These are phyloP conservation scores for Drosophila antonietae DNA, from an alignment of 2,888 invertebrate species.

Conservation along the genomic window DNA sequence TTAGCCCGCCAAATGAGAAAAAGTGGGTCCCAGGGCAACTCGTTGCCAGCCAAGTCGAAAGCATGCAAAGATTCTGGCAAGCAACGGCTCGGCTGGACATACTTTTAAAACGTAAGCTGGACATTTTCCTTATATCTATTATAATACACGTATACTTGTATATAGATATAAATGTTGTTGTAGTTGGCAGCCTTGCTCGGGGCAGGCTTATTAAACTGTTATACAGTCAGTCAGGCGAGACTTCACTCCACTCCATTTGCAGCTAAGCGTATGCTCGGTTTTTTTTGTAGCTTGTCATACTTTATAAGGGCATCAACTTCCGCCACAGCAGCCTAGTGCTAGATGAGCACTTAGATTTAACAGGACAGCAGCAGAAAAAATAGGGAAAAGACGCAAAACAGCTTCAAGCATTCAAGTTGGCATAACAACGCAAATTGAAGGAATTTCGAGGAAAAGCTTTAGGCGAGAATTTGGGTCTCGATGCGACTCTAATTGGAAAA, in stretches of 20 bases:
- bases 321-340: constrained; percentile 24
- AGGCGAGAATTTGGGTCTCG: not conserved
- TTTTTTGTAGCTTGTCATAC: constrained; percentile 48
- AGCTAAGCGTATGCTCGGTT: constrained; percentile 19
- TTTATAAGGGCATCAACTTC: constrained; percentile 50
- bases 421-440: constrained; percentile 29
- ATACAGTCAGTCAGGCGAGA: constrained; percentile 26
- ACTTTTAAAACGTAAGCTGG: constrained; percentile 23
- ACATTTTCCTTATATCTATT: constrained; percentile 24
- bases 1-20: constrained; percentile 56
- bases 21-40: constrained; percentile 43
- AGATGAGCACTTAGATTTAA: constrained; percentile 28
- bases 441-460: constrained; percentile 23
- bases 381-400: constrained; percentile 5
- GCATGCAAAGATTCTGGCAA: constrained; percentile 17
- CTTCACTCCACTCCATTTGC: constrained; percentile 7
- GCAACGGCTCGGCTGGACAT: not conserved
- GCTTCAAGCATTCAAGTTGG: constrained; percentile 19
- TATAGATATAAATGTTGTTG: not conserved
- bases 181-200: constrained; percentile 17
- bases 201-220: constrained; percentile 60
- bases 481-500: not conserved
- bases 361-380: constrained; percentile 21
- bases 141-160: constrained; percentile 3
- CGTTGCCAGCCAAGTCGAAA: constrained; percentile 41